Evolutionary conservation across 2,797 vertebrate genomes (phyloP), one percentile per base, ranked within the genome.

Genomic region (Channa striata): DNA sequence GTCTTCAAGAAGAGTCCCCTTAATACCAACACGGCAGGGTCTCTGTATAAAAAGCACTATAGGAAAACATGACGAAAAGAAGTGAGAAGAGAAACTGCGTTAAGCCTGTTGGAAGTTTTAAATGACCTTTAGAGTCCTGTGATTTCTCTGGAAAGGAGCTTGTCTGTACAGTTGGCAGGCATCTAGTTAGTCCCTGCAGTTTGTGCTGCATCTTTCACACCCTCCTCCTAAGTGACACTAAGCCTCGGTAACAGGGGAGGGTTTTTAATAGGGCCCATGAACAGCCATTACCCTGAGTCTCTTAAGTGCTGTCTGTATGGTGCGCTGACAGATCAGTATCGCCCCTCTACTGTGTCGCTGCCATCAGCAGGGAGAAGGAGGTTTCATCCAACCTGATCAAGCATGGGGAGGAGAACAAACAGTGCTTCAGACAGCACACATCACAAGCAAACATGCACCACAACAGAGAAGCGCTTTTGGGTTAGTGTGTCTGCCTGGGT

Each of bases 261-360:
- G 39, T 77, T 89, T 90, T 89, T 87, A 87, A 89, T 85, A 56
- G 82, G 77, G 68, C 74, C 79, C 80, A 78, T 51, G 60, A 84
- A 89, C 88, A 88, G 78, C 86, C 84, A 84, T 90, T 88, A 91
- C 89, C 86, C 86, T 59, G 74, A 87, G 89, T 87, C 87, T 91
- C 87, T 92, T 86, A 93, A 92, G 89, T 87, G 83, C 86, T 79
- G 89, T 90, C 86, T 87, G 82, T 82, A 74, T 69, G 82, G 70
- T 77, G 75, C 23, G 40, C 80, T 89, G 86, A 90, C 87, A 90
- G 84, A 91, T 89, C 84, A 59, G 80, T 88, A 89, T 84, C 82
- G 79, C 69, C 65, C 50, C 83, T 81, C 70, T 59, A 67, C 78
- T 34, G 70, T 68, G 80, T 80, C 11, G 51, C 83, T 83, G 76